A percentile compares a stretch with the other conserved stretches of the same genome.
These are phyloP conservation scores for Glossophaga mutica DNA, from an alignment of 2,797 vertebrate genomes.

Conservation along the genomic window DNA sequence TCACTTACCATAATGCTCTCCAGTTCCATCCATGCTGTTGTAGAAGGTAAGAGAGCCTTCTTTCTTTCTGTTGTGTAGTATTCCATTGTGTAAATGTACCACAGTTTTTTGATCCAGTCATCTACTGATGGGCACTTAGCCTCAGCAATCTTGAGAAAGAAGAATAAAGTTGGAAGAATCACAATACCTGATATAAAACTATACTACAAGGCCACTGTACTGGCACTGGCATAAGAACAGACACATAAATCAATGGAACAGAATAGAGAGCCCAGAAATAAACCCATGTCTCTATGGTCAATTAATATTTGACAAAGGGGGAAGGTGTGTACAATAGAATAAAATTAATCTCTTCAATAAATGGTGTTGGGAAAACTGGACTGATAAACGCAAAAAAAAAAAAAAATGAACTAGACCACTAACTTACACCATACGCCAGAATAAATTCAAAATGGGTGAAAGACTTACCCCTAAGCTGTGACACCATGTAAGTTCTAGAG, in stretches of 20 bases:
- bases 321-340: not conserved
- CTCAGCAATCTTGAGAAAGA: not conserved
- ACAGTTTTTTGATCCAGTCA: not conserved
- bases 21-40: not conserved
- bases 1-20: not conserved
- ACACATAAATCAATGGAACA: not conserved
- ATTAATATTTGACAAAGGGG: not conserved
- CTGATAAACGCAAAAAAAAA: not conserved
- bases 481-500: not conserved
- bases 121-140: not conserved
- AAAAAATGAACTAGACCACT: not conserved
- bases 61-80: not conserved
- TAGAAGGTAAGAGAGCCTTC: not conserved
- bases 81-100: not conserved
- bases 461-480: not conserved
- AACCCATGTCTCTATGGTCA: not conserved
- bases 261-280: not conserved
- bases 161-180: not conserved
- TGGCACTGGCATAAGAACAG: not conserved
- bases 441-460: not conserved
- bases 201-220: not conserved
- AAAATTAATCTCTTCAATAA: not conserved
- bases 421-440: not conserved
- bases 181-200: not conserved
- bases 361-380: not conserved